Evolutionary conservation across 2,888 invertebrate genomes (phyloP).

Genomic region (Napeogenes inachia): DNA sequence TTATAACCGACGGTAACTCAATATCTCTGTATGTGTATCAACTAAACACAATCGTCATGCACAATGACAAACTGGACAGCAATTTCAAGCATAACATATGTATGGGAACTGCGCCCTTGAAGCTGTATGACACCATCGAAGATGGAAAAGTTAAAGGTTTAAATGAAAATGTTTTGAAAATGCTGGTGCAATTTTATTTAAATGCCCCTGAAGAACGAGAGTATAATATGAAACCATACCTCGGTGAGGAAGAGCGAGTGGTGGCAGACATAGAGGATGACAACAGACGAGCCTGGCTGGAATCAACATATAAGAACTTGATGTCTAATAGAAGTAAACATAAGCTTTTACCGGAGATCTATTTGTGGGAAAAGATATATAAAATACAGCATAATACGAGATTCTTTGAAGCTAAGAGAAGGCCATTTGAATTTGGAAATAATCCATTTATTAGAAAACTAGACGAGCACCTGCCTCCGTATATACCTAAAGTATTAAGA

Average conservation of each 20-base stretch:
- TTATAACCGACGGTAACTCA: constrained; percentile 90
- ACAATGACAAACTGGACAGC: constrained; percentile 78
- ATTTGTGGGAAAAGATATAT: constrained; percentile 90
- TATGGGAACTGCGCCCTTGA: constrained; percentile 84
- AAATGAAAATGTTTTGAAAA: constrained; percentile 86
- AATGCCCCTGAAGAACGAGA: constrained; percentile 81
- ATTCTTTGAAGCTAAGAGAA: constrained; percentile 80
- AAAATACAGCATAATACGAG: constrained; percentile 83
- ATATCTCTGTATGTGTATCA: constrained; percentile 95
- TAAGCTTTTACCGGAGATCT: constrained; percentile 81
- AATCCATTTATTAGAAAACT: constrained; percentile 80
- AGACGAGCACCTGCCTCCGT: constrained; percentile 81
- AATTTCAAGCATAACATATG: constrained; percentile 88
- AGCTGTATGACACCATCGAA: constrained; percentile 85
- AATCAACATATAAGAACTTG: constrained; percentile 82
- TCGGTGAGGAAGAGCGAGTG: constrained; percentile 75
- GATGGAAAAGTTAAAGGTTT: constrained; percentile 85
- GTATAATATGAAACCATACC: constrained; percentile 84
- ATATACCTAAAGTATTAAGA: constrained; percentile 83
- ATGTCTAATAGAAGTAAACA: constrained; percentile 82
- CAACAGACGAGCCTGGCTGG: constrained; percentile 83
- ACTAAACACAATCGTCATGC: constrained; percentile 88
- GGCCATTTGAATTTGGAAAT: constrained; percentile 82
- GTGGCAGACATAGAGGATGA: constrained; percentile 83
- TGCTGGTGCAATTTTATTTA: constrained; percentile 84